Evolutionary conservation across 2,888 invertebrate genomes (phyloP).

Genomic region (Hypomecis punctinalis): DNA sequence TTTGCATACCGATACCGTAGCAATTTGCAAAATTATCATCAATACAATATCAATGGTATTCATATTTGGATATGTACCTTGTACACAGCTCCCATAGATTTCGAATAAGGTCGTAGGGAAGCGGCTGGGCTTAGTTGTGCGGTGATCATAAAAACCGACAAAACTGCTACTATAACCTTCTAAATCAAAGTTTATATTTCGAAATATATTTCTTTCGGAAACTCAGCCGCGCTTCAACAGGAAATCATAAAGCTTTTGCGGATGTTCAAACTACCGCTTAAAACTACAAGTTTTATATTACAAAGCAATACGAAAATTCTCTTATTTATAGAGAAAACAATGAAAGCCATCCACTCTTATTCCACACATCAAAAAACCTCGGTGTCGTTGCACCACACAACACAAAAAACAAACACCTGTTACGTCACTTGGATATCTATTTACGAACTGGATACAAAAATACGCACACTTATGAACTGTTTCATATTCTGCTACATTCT

Average conservation of each 20-base stretch:
- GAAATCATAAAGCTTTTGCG: conserved; percentile 10
- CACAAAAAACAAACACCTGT: conserved; percentile 48
- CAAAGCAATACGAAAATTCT: conserved; percentile 4
- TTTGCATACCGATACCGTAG: too few relatives aligned
- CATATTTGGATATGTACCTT: too few relatives aligned
- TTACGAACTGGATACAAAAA: conserved; percentile 61
- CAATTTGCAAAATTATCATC: too few relatives aligned
- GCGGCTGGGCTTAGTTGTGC: too few relatives aligned
- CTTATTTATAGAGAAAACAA: conserved; percentile 10
- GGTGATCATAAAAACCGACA: too few relatives aligned
- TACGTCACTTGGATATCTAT: conserved; percentile 58
- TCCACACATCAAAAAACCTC: conserved; percentile 13
- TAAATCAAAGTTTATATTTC: too few relatives aligned
- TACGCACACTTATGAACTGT: conserved; percentile 37
- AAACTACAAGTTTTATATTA: conserved; percentile 4
- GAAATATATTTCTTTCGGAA: not conserved
- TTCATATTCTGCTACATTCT: conserved; percentile 4
- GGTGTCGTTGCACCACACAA: conserved; percentile 27
- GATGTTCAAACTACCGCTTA: conserved; percentile 8
- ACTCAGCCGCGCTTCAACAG: not conserved
- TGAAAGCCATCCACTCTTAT: conserved; percentile 2
- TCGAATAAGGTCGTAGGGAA: too few relatives aligned
- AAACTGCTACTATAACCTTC: too few relatives aligned
- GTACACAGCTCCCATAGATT: too few relatives aligned
- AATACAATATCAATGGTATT: too few relatives aligned